Evolutionary conservation across 2,888 invertebrate species (phyloP).

Genomic region (Thyatira batis): DNA sequence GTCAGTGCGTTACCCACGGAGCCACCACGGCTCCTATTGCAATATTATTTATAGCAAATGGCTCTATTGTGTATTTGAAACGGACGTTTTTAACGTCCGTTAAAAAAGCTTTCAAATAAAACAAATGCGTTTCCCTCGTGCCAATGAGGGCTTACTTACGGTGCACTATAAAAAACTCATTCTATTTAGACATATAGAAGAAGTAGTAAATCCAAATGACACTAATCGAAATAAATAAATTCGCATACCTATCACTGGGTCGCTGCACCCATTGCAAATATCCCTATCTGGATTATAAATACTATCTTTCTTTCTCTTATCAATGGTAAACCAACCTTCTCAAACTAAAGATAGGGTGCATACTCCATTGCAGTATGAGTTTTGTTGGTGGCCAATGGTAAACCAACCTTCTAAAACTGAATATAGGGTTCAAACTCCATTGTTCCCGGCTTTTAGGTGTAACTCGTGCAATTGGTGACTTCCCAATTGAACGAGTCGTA

Average conservation of each 20-base stretch:
- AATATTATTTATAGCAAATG: too few species aligned
- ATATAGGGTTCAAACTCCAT: conserved; percentile 15
- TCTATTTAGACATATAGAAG: too few species aligned
- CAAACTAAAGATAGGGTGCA: background rate
- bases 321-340: conserved; percentile 11
- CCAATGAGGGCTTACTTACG: too few species aligned
- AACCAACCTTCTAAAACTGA: too few species aligned
- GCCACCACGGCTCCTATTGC: too few species aligned
- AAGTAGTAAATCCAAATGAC: background rate
- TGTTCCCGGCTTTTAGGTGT: conserved; percentile 20
- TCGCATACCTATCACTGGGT: conserved; percentile 38
- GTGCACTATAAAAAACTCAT: too few species aligned
- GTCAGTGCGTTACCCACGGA: too few species aligned
- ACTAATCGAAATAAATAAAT: conserved; percentile 20
- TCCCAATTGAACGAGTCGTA: conserved; percentile 54
- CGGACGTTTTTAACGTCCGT: too few species aligned
- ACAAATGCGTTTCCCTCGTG: too few species aligned
- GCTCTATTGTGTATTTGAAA: too few species aligned
- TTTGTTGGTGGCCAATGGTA: background rate
- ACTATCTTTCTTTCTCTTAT: conserved; percentile 7
- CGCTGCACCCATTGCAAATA: conserved; percentile 67
- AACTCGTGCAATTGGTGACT: conserved; percentile 58
- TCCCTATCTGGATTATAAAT: conserved; percentile 24
- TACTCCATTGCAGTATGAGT: conserved; percentile 6
- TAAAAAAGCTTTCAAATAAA: too few species aligned